Evolutionary conservation across 2,113 vertebrate species (phyloP), one percentile per base, ranked within the genome.

Genomic region (Physeter macrocephalus): DNA sequence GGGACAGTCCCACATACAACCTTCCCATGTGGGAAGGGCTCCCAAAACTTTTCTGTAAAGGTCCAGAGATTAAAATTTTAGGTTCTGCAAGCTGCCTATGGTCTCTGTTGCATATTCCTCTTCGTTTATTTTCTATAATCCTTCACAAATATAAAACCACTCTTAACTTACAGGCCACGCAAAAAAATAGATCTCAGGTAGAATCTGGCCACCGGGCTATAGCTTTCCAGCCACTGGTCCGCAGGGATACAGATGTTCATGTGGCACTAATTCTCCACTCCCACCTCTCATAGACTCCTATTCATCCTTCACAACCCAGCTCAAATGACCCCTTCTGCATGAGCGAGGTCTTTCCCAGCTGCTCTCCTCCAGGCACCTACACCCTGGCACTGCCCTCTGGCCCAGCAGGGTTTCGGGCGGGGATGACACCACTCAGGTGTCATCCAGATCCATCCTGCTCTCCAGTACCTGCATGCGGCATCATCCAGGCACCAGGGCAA

Each of bases 11-110:
- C 9, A 0, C 6, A 1, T 2, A n/a, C 15, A 46, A 1, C 59
- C 29, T 3, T 36, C 43, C 1, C 3, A 27, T 0, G 10, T n/a
- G 75, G 31, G 27, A 29, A 25, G 59, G 15, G 3, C 23, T 31
- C 27, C 0, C 2, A 11, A 23, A 0, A 21, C n/a, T 8, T 81
- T 57, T 72, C 46, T 1, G 6, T 2, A 8, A 41, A 61, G 3
- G 20, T 27, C 25, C 11, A 0, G 18, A 29, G 41, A 21, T 27
- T 2, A 11, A 69, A 5, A 3, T 1, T 1, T 34, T 8, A 11
- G 71, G 52, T 3, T 25, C 10, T 36, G 15, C 93, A 0, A 43
- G 78, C 46, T 21, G 5, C 23, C 0, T 23, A 0, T 5, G 6
- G 12, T 49, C 74, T 57, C 59, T 3, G 21, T 10, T 11, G 27